Evolutionary conservation across 1,140 invertebrate genomes (phyloP).

Genomic region (Stenopsyche tienmushanensis): DNA sequence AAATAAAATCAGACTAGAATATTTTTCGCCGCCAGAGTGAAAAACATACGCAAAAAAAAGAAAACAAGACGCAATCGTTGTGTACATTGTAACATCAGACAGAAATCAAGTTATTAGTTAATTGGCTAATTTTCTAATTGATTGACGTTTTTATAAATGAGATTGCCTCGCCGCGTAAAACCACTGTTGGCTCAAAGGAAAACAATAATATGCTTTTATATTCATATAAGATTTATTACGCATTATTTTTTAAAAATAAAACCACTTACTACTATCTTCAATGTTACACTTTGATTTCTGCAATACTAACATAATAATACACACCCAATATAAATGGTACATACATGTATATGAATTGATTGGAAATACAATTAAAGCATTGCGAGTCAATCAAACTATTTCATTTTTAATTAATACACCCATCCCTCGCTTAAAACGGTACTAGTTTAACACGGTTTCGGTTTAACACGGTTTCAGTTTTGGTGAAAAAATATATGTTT

Average conservation of each 20-base stretch:
- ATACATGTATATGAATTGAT: too few species aligned
- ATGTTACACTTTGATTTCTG: too few species aligned
- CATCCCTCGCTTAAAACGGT: too few species aligned
- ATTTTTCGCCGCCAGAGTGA: neutral
- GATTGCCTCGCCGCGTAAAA: conserved; percentile 18
- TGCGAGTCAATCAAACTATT: too few species aligned
- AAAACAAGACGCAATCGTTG: neutral
- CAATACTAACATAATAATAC: too few species aligned
- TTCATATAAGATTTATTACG: neutral
- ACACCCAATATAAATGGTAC: too few species aligned
- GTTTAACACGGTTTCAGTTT: too few species aligned
- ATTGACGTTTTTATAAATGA: conserved; percentile 42
- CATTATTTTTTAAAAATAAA: neutral
- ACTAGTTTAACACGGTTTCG: too few species aligned
- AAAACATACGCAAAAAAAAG: neutral
- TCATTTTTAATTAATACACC: too few species aligned
- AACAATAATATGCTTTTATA: conserved; percentile 12
- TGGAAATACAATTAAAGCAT: too few species aligned
- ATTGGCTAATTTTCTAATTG: conserved; percentile 43
- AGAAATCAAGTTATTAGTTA: conserved; percentile 43
- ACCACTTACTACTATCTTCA: too few species aligned
- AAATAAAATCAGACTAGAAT: neutral
- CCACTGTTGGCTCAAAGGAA: neutral
- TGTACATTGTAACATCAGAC: conserved; percentile 15
- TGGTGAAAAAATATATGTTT: too few species aligned